Conservation (phyloP, 2,797 vertebrate species). For the Urosaurus nigricauda region DNA sequence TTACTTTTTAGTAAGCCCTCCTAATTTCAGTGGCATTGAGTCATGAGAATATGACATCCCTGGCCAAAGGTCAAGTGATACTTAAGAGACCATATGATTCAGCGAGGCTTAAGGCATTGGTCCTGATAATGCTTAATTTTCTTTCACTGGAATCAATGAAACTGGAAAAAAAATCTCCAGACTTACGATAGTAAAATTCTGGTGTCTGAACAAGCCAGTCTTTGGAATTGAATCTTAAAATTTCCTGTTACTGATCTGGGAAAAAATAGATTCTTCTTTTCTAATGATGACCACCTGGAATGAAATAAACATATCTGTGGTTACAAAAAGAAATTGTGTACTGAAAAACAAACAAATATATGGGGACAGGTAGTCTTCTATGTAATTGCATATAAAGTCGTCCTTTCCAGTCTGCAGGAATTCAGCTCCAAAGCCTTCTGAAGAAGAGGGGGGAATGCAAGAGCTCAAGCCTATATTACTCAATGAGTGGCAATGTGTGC, state of each 20-base stretch:
- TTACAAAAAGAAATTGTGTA: neutral
- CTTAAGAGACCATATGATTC: neutral
- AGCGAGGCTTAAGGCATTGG: neutral
- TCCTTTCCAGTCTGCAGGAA: no score
- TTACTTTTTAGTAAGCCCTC: slow-evolving; percentile 13
- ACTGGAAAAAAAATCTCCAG: neutral
- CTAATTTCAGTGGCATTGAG: neutral
- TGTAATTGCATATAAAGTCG: neutral
- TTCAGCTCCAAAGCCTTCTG: no score
- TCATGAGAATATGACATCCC: neutral
- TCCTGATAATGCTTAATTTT: neutral
- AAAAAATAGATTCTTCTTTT: neutral
- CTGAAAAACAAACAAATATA: neutral
- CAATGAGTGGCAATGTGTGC: no score
- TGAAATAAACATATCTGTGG: neutral
- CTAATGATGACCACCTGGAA: neutral
- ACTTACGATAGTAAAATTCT: neutral
- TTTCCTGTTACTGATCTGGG: neutral
- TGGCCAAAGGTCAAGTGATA: neutral
- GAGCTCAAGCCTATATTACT: no score
- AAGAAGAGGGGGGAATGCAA: no score
- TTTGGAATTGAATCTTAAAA: neutral
- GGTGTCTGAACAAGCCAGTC: neutral
- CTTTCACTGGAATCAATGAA: neutral
- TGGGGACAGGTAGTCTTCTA: neutral